A percentile compares a stretch with the other conserved stretches of the same genome.
Evolutionary conservation across 2,113 vertebrate species (phyloP).

Genomic region (Garra rufa): DNA sequence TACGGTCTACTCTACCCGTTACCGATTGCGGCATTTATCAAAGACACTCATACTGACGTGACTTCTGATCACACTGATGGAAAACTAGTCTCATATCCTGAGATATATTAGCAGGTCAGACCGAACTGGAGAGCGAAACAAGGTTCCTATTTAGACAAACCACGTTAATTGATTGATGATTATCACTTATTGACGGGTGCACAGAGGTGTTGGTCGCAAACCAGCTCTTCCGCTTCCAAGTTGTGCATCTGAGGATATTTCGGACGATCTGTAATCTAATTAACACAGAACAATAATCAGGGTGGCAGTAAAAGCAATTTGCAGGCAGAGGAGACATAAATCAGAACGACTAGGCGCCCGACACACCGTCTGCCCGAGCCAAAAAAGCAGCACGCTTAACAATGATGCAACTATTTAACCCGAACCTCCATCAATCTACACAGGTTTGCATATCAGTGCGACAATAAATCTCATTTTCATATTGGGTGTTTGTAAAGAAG

Average conservation of each 20-base stretch:
- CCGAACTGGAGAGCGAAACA: neutral
- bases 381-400: constrained; percentile 47
- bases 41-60: constrained; percentile 48
- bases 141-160: neutral
- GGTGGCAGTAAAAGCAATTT: constrained; percentile 65
- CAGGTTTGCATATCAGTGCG: constrained; percentile 51
- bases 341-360: constrained; percentile 44
- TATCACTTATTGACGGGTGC: neutral
- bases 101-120: neutral
- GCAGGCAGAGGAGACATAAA: constrained; percentile 60
- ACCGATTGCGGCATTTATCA: constrained; percentile 52
- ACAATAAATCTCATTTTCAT: constrained; percentile 63
- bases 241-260: constrained; percentile 50
- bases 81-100: constrained; percentile 5
- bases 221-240: constrained; percentile 28
- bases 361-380: neutral
- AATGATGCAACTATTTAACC: constrained; percentile 59
- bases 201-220: neutral
- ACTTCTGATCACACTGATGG: constrained; percentile 28
- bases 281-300: constrained; percentile 64
- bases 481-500: constrained; percentile 52
- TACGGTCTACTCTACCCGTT: constrained; percentile 39
- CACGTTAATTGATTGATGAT: neutral
- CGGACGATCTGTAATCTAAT: constrained; percentile 64
- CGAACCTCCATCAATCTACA: constrained; percentile 57